Conservation (phyloP, 2,797 vertebrate genomes). For the Mastacembelus armatus region DNA sequence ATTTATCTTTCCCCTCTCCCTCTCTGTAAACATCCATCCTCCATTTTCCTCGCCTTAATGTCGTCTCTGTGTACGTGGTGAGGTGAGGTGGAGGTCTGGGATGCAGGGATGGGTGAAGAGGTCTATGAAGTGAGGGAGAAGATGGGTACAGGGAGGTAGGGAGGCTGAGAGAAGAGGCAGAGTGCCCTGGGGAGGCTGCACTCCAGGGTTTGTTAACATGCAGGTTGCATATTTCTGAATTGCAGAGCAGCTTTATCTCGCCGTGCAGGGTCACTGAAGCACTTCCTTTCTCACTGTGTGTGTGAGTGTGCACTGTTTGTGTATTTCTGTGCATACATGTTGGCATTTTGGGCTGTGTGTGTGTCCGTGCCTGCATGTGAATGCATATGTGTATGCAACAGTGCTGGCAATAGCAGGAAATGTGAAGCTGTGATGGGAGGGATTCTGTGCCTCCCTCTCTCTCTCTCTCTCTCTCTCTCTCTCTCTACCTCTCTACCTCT, state of each 20-base stretch:
- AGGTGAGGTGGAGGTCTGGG: slow-evolving; percentile 57
- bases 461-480: slow-evolving; percentile 30
- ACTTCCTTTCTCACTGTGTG: slow-evolving; percentile 57
- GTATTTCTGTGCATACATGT: slow-evolving; percentile 26
- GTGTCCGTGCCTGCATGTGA: slow-evolving; percentile 41
- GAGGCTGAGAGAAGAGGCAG: slow-evolving; percentile 55
- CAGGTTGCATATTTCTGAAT: slow-evolving; percentile 84
- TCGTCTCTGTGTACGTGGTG: slow-evolving; percentile 44
- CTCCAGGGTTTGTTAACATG: slow-evolving; percentile 84
- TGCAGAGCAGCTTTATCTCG: slow-evolving; percentile 80
- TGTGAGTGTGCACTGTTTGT: slow-evolving; percentile 35
- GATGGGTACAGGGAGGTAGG: slow-evolving; percentile 32
- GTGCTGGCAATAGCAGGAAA: slow-evolving; percentile 58
- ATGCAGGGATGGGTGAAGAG: slow-evolving; percentile 48
- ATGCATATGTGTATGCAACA: slow-evolving; percentile 51
- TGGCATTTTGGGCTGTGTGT: slow-evolving; percentile 32
- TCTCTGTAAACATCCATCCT: slow-evolving; percentile 38
- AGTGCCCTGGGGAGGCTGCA: slow-evolving; percentile 68
- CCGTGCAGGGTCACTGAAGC: slow-evolving; percentile 77
- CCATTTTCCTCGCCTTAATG: slow-evolving; percentile 46
- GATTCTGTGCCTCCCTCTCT: slow-evolving; percentile 42
- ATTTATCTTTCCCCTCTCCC: neutral
- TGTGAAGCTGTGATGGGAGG: slow-evolving; percentile 60
- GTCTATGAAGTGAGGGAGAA: slow-evolving; percentile 15
- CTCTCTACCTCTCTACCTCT: no score